A percentile compares a stretch with the other conserved stretches of the same genome.
Evolutionary conservation across 64 coral and sea anemone species (phyloP).

Genomic region (Acropora tenuis): DNA sequence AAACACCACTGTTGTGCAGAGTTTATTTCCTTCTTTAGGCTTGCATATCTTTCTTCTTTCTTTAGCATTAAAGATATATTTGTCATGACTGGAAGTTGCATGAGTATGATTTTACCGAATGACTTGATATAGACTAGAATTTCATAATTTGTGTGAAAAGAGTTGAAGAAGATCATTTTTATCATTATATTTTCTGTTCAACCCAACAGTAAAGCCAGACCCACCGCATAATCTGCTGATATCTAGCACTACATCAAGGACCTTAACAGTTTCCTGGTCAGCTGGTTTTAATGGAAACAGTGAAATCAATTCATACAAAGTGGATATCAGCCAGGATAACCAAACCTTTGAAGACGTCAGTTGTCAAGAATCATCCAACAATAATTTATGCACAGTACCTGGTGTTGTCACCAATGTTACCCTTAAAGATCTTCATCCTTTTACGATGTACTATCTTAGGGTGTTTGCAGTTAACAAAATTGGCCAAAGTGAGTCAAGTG

Average conservation of each 20-base stretch:
- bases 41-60: no score
- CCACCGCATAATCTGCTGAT: background rate
- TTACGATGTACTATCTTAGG: background rate
- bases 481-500: background rate
- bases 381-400: background rate
- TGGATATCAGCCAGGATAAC: background rate
- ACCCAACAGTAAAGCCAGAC: background rate
- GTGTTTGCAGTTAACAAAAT: constrained; percentile 6
- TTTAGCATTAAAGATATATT: no score
- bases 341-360: background rate
- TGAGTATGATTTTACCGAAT: no score
- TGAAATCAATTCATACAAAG: background rate
- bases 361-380: background rate
- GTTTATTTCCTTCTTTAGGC: no score
- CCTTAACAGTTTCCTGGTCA: background rate
- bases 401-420: background rate
- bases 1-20: no score
- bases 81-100: no score
- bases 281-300: constrained; percentile 29
- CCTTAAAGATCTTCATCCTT: background rate
- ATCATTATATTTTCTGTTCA: background rate
- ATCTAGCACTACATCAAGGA: background rate
- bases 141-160: no score
- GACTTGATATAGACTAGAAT: no score
- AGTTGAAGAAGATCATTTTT: no score